Evolutionary conservation across 2,797 vertebrate species (phyloP), one percentile per base, ranked within the genome.

Genomic region (Tadarida brasiliensis): DNA sequence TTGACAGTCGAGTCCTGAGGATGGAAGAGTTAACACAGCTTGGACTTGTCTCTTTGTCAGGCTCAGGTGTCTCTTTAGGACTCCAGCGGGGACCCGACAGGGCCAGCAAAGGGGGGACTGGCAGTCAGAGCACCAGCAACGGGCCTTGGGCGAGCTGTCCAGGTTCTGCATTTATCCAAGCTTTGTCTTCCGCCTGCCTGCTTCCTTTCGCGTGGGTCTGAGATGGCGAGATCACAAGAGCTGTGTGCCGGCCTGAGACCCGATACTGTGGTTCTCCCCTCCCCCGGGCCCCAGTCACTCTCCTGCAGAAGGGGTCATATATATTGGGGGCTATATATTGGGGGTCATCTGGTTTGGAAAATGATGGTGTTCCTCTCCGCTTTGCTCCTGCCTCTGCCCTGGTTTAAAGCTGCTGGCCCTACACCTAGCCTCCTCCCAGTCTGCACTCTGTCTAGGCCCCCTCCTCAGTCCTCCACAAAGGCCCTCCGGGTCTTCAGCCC

Each of bases 111-210:
- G 65, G 0, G 51, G 28, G 20, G n/a, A 61, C n/a, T 68, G 54
- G 65, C 4, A 8, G 11, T 63, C 24, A 24, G 84, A 59, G 11
- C 7, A 1, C 63, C 71, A 11, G 19, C 9, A 16, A 6, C 2
- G 0, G 78, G 30, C 47, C 49, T 33, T 2, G 28, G 28, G 11
- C 3, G 7, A 11, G 16, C 12, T 5, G 0, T 39, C 39, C 4
- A 0, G 57, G 56, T 30, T 0, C 11, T 7, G 33, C 3, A 19
- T 14, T 19, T 56, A 20, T 6, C 7, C 14, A 57, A 91, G 49
- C 39, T 44, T 51, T 67, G 54, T 68, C 65, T n/a, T 22, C 19
- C 47, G 0, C 84, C 59, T 67, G 4, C 51, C 54, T 73, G 47
- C 22, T 44, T 74, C 73, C 82, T 78, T 51, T 44, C 39, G 91